Evolutionary conservation across 1,140 invertebrate species (phyloP), one percentile per base, ranked within the genome.

Genomic region (Scaptodrosophila lebanonensis): DNA sequence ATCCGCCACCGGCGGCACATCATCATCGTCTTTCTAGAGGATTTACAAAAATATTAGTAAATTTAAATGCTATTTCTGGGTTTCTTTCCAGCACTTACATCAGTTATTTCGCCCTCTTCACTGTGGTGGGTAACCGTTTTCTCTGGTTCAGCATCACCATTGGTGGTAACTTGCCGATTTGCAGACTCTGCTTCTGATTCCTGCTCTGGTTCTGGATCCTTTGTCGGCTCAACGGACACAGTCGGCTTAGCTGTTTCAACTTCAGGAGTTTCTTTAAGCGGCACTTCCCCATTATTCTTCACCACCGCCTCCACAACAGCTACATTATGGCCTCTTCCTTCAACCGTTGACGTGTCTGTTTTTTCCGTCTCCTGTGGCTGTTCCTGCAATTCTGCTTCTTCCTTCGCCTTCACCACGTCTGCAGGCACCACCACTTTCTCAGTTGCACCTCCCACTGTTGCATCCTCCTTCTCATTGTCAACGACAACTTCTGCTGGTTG

Each of bases 81-180:
- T n/a, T 12, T 12, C 8, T 32, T 2, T 9, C 4, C 17, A 1
- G 7, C 22, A 64, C 73, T 79, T 42, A 79, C 73, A 25, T 79
- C 73, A 1, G 60, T 73, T 32, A 79, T 79, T 69, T 79, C 73
- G 4, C 73, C 73, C 25, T 79, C 73, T 22, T 79, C 73, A 6
- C 54, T 56, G 40, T 79, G 70, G 12, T 45, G 67, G 0, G 12
- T 25, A 4, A 12, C 18, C 25, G 45, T 17, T 2, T 36, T 5
- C 12, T 29, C 11, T 25, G 11, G 0, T 3, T 15, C 16, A 7
- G 15, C 33, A 32, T 47, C 53, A n/a, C 63, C 73, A 53, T 79
- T 73, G 30, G 36, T 72, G 40, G 54, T 42, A n/a, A 53, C 53
- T 16, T 35, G n/a, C n/a, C n/a, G n/a, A n/a, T n/a, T n/a, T n/a